Evolutionary conservation across 2,797 vertebrate species (phyloP).

Genomic region (Rhincodon typus): DNA sequence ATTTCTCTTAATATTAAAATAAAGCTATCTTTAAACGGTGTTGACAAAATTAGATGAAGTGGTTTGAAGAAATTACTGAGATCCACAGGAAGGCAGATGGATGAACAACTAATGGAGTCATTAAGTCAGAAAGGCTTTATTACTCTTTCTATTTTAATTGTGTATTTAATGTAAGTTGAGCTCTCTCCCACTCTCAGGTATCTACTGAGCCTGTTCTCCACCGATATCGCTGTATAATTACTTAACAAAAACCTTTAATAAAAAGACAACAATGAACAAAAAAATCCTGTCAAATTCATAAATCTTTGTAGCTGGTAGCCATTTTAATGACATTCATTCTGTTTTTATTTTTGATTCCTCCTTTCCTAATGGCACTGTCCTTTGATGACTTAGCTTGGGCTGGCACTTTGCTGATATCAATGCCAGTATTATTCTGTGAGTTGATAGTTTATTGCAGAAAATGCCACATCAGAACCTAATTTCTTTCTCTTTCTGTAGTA

Average conservation of each 20-base stretch:
- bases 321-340: neutral
- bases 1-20: neutral
- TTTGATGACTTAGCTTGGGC: neutral
- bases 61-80: neutral
- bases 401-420: neutral
- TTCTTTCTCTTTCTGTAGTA: neutral
- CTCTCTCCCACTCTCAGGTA: neutral
- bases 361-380: neutral
- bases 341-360: neutral
- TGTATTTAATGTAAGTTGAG: neutral
- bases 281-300: neutral
- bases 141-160: neutral
- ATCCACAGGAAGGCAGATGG: neutral
- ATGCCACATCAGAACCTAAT: neutral
- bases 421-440: neutral
- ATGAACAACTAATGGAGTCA: neutral
- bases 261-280: neutral
- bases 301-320: neutral
- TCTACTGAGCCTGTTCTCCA: neutral
- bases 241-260: neutral
- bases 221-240: neutral
- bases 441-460: neutral
- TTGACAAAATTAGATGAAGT: neutral
- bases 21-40: neutral
- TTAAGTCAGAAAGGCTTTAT: neutral